Evolutionary conservation across 2,797 vertebrate species (phyloP).

Genomic region (Coregonus sp.): DNA sequence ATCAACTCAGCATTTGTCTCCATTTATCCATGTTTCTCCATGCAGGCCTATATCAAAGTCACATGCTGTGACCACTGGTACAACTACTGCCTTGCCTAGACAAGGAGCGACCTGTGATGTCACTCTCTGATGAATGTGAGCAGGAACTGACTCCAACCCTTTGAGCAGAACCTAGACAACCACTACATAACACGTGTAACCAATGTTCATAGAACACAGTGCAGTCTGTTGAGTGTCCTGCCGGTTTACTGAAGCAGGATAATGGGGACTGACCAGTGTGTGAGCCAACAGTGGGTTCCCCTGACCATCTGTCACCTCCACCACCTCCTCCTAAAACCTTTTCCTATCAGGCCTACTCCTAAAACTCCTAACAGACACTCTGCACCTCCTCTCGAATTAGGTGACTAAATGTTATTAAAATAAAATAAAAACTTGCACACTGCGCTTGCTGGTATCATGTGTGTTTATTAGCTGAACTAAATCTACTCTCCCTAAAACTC

Average conservation of each 20-base stretch:
- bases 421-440: too few species aligned
- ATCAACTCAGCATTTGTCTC: not conserved
- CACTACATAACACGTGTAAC: not conserved
- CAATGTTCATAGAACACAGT: not conserved
- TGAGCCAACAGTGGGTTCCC: conserved; percentile 5
- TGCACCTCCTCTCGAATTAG: not conserved
- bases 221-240: not conserved
- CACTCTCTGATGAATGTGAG: not conserved
- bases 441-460: not conserved
- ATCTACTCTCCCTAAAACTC: conserved; percentile 2
- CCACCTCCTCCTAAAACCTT: not conserved
- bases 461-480: not conserved
- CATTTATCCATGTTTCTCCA: too few species aligned
- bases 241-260: not conserved
- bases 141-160: not conserved
- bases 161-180: not conserved
- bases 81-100: not conserved
- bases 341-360: not conserved
- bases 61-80: too few species aligned
- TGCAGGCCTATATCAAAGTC: not conserved
- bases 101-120: not conserved
- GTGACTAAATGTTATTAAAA: not conserved
- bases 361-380: not conserved
- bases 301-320: conserved; percentile 12
- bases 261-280: not conserved